phyloP scores from a whole-genome alignment of 2,888 invertebrate genomes.

The Mythimna impura region DNA sequence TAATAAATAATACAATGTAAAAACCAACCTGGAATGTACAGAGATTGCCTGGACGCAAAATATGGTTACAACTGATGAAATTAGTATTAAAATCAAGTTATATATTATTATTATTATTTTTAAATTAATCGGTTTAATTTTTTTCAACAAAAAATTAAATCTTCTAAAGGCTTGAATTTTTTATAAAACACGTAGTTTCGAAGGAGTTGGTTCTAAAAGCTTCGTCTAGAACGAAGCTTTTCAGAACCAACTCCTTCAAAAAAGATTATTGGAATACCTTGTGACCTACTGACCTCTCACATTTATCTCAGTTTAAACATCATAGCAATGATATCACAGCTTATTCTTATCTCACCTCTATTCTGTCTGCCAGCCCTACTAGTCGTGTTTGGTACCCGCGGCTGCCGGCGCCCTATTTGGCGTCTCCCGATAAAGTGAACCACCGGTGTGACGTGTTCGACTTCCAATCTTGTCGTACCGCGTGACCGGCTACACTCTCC shows the following conservation, averaged over 20 bases:
- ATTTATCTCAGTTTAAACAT: neutral
- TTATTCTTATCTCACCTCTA: neutral
- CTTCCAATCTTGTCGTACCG: slow-evolving; percentile 64
- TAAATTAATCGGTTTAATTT: too few relatives aligned
- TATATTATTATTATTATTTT: too few relatives aligned
- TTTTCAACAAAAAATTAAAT: neutral
- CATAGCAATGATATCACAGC: neutral
- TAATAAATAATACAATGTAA: too few relatives aligned
- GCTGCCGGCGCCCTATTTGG: slow-evolving; percentile 72
- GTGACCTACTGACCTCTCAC: neutral
- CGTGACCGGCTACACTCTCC: slow-evolving; percentile 64
- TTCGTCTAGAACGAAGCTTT: neutral
- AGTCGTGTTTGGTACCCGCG: slow-evolving; percentile 59
- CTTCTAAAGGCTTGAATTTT: neutral
- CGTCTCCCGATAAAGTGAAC: slow-evolving; percentile 70
- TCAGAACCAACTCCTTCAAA: neutral
- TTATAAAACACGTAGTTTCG: neutral
- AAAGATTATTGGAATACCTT: neutral
- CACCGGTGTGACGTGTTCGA: slow-evolving; percentile 65
- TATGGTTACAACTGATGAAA: too few relatives aligned
- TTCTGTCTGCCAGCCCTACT: slow-evolving; percentile 35
- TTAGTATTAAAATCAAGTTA: too few relatives aligned
- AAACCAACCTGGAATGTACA: too few relatives aligned
- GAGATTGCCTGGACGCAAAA: too few relatives aligned
- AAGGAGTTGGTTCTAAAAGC: neutral